A percentile compares a stretch with the other conserved stretches of the same genome.
These are phyloP conservation scores for Amphiura filiformis DNA, from an alignment of 35 echinoderm and acorn worm species.

Conservation along the genomic window DNA sequence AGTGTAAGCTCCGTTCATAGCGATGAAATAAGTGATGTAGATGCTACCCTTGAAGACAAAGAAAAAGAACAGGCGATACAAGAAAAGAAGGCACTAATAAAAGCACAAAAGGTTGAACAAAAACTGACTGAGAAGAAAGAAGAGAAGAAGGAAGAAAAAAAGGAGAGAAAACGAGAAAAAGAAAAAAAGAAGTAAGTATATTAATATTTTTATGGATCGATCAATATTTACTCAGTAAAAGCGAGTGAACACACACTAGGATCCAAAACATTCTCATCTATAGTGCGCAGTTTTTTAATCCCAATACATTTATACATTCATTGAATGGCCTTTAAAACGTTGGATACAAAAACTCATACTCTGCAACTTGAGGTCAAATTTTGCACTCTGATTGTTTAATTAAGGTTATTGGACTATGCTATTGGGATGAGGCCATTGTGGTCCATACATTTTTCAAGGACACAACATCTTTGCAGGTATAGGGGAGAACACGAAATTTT, in stretches of 20 bases:
- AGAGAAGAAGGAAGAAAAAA: conserved; percentile 38
- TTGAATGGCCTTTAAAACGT: no score
- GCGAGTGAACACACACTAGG: no score
- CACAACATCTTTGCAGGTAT: background rate
- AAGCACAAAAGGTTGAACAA: conserved; percentile 45
- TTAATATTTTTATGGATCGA: background rate
- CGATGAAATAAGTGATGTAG: conserved; percentile 54
- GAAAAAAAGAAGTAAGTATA: background rate
- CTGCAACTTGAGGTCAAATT: no score
- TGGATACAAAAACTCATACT: no score
- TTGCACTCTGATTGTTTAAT: no score
- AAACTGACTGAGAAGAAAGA: conserved; percentile 56
- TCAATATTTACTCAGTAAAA: background rate
- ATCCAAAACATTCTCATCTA: no score
- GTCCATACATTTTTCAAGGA: background rate
- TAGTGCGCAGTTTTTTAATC: no score
- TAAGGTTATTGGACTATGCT: no score
- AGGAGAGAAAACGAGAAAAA: conserved; percentile 28
- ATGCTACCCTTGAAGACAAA: conserved; percentile 36
- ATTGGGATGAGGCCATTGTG: no score
- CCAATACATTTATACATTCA: no score
- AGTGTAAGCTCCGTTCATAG: conserved; percentile 58
- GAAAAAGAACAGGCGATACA: conserved; percentile 34
- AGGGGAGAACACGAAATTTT: no score
- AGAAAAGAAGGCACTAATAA: conserved; percentile 53